A percentile compares a stretch with the other conserved stretches of the same genome.
phyloP scores from a whole-genome alignment of 2,113 vertebrate genomes.

The Cathartes aura region DNA sequence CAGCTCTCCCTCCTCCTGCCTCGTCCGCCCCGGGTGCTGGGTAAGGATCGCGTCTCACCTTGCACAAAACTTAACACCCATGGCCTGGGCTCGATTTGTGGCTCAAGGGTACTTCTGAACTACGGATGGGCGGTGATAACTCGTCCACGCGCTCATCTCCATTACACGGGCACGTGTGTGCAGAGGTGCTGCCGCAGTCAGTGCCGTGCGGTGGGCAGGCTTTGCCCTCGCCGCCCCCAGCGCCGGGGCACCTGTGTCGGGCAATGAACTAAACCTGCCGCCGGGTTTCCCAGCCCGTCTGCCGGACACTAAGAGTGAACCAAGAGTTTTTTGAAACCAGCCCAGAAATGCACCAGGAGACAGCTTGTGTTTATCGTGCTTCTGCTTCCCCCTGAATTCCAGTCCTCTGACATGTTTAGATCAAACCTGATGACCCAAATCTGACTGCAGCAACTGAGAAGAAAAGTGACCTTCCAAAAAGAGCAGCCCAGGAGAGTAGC shows the following conservation, averaged over 20 bases:
- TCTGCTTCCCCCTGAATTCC: background rate
- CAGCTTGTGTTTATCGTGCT: background rate
- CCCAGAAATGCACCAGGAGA: background rate
- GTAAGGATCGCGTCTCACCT: background rate
- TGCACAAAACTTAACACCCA: fast-evolving
- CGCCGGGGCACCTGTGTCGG: background rate
- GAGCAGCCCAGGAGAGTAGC: background rate
- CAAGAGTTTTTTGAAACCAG: background rate
- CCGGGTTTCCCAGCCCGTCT: fast-evolving
- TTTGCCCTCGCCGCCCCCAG: background rate
- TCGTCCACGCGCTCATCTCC: fast-evolving
- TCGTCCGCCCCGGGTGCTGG: fast-evolving
- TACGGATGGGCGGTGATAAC: fast-evolving
- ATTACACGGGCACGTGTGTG: fast-evolving
- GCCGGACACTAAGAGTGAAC: background rate
- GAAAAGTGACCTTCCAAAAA: background rate
- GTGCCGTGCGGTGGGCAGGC: fast-evolving
- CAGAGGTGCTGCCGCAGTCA: background rate
- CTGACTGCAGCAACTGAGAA: background rate
- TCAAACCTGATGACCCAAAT: slow-evolving; percentile 40
- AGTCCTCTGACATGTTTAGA: background rate
- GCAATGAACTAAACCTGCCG: background rate
- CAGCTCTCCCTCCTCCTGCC: background rate
- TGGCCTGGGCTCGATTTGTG: background rate
- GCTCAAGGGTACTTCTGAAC: background rate